Evolutionary conservation across 2,113 vertebrate species (phyloP).

Genomic region (Anarrhichthys ocellatus): DNA sequence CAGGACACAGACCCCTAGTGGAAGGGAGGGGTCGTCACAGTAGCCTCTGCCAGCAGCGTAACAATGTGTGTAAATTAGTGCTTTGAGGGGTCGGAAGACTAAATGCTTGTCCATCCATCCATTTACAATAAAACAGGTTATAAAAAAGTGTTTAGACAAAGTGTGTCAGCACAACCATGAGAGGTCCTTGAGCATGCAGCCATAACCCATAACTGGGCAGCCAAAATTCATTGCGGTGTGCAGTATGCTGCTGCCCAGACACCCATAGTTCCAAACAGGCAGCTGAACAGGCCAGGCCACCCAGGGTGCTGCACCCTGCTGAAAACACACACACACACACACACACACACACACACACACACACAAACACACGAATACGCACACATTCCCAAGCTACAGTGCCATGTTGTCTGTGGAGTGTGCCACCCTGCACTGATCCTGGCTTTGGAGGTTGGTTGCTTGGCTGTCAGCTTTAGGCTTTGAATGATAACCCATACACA

Average conservation of each 20-base stretch:
- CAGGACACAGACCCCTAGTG: no score
- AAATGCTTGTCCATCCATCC: no score
- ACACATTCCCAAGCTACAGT: slow-evolving; percentile 53
- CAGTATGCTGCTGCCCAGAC: slow-evolving; percentile 51
- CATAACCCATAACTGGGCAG: not conserved
- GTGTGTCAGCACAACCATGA: not conserved
- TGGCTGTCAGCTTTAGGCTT: slow-evolving; percentile 45
- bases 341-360: slow-evolving; percentile 29
- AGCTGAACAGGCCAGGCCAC: slow-evolving; percentile 64
- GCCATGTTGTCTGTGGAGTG: slow-evolving; percentile 64
- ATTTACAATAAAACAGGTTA: not conserved
- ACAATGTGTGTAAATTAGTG: no score
- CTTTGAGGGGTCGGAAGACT: no score
- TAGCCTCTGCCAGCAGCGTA: no score
- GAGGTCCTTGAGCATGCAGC: not conserved
- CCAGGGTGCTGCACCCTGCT: slow-evolving; percentile 55
- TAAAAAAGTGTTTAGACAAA: not conserved
- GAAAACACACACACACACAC: slow-evolving; percentile 38
- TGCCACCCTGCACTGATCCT: slow-evolving; percentile 67
- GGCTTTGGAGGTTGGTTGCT: slow-evolving; percentile 50
- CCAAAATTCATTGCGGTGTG: not conserved
- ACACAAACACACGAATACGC: slow-evolving; percentile 17
- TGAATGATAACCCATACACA: slow-evolving; percentile 43
- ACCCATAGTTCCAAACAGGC: slow-evolving; percentile 50
- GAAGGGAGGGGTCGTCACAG: no score